phyloP scores from a whole-genome alignment of 2,113 vertebrate species.

The Jacana jacana region DNA sequence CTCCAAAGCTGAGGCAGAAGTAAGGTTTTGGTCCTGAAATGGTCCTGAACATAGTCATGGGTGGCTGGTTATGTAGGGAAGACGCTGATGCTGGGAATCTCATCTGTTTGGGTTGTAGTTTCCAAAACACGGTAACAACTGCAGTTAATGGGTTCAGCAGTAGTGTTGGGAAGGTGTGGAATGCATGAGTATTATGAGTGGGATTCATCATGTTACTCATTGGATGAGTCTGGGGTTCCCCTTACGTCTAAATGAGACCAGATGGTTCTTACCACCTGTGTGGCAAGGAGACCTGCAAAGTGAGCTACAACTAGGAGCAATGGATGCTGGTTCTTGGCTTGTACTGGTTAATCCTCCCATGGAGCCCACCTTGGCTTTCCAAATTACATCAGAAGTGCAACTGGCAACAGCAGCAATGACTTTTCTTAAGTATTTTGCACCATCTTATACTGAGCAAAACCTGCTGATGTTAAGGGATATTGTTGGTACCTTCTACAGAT shows the following conservation, averaged over 20 bases:
- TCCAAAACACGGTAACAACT: neutral
- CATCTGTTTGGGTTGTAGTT: neutral
- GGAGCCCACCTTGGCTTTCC: neutral
- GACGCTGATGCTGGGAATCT: neutral
- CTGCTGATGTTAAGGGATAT: neutral
- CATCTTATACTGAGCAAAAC: neutral
- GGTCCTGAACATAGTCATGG: neutral
- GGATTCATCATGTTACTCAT: neutral
- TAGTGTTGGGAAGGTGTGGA: neutral
- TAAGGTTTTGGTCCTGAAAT: neutral
- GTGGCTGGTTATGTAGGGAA: neutral
- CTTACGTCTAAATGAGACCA: neutral
- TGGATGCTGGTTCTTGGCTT: neutral
- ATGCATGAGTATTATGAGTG: neutral
- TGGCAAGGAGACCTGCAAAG: neutral
- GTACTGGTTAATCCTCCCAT: neutral
- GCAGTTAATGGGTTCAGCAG: neutral
- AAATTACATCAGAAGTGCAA: neutral
- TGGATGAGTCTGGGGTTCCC: neutral
- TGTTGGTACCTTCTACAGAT: neutral
- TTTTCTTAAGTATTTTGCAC: neutral
- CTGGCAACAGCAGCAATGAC: neutral
- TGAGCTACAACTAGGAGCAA: neutral
- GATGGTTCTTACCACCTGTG: neutral
- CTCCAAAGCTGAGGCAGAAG: neutral